Percentiles rank a stretch among this genome's conserved stretches.
Evolutionary conservation across 2,113 vertebrate genomes (phyloP).

Genomic region (Microtus oregoni): DNA sequence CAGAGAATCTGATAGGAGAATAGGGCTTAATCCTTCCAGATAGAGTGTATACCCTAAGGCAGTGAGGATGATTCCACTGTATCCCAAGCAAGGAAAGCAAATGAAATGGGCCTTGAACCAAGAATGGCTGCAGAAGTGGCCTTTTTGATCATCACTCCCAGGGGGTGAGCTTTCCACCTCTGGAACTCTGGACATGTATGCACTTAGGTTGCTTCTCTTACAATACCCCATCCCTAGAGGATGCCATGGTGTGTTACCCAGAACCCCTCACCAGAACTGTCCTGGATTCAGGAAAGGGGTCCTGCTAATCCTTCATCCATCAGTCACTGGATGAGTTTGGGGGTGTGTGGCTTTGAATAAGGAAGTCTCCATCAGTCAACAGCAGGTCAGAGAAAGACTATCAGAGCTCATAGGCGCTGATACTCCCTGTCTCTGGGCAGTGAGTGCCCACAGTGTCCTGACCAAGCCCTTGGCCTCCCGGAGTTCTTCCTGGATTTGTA

Average conservation of each 20-base stretch:
- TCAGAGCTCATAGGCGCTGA: not conserved
- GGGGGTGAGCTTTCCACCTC: not conserved
- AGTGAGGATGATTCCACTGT: not conserved
- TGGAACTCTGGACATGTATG: no score
- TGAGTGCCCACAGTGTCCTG: not conserved
- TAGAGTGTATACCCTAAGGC: not conserved
- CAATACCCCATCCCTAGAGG: not conserved
- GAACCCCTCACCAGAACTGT: not conserved
- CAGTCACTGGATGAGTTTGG: not conserved
- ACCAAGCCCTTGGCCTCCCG: not conserved
- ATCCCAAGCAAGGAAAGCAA: not conserved
- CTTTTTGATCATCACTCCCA: not conserved
- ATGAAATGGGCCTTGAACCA: no score
- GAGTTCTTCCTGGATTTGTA: not conserved
- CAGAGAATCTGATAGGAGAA: not conserved
- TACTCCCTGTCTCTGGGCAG: not conserved
- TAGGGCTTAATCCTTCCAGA: not conserved
- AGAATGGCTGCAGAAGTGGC: not conserved
- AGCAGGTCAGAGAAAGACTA: not conserved
- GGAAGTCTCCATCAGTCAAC: no score
- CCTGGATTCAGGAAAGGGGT: not conserved
- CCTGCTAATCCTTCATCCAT: not conserved
- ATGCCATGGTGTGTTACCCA: not conserved
- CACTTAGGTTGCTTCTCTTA: not conserved
- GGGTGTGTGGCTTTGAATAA: not conserved